Base-by-base conservation (phyloP, 2,113 vertebrate species). In the Scomber colias region DNA sequence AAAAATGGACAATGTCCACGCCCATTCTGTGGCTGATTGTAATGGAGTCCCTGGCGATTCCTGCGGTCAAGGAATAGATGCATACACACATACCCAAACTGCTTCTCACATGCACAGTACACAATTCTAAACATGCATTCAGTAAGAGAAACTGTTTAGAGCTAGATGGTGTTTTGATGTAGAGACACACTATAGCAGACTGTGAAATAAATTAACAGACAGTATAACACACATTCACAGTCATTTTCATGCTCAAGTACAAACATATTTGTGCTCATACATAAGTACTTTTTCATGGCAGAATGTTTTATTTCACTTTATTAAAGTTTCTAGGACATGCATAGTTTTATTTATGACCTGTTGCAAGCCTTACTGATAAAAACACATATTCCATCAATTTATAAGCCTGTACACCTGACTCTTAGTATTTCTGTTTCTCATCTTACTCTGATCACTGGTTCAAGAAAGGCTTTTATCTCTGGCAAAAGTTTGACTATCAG, bases 1-100 rank as follows among this genome's bases (percentile, higher is more conserved):
- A 83, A 56, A 80, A 74, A 62, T 54, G 6, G 13, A 69, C 11
- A 4, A 64, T 21, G 19, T 71, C 74, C 56, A 69, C 61, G 19
- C 67, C 79, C 71, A 44, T 72, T 85, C 55, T 77, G 24, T 16
- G 7, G 64, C 61, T 90, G 83, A 92, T 87, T 93, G 75, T 84
- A 81, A 82, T 86, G 57, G 51, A 75, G 78, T 88, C 88, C 83
- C 77, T 17, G 51, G 67, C 48, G 79, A 49, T 56, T 80, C 69
- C 44, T 45, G 27, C 11, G 57, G 53, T 67, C 69, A 54, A 63
- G 49, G 31, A 75, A 55, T 63, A 69, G 7, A 77, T 54, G 19
- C 30, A 50, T 17, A 51, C 45, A 48, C 45, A 50, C 45, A 69
- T 27, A 71, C 31, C 17, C 8, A 31, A 46, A 17, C 53, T 61